Base-by-base conservation (phyloP, 2,113 vertebrate species). In the Corythoichthys haematopterus region DNA sequence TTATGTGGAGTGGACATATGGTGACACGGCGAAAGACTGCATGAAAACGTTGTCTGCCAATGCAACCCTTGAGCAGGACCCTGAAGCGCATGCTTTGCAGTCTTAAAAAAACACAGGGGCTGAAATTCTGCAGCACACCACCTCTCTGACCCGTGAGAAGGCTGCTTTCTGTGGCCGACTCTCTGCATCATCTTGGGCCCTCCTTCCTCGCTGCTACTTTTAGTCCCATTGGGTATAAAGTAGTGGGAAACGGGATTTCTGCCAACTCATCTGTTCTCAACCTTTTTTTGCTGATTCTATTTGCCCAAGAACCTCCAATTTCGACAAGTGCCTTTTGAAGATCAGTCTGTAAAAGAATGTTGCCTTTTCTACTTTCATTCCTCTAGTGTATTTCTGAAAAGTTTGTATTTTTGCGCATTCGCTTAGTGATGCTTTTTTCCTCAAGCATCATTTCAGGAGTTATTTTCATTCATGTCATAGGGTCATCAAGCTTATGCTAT, bases 251-350 rank as follows among this genome's bases (percentile, higher is more conserved):
- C n/a, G 62, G 66, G 77, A 80, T 72, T 84, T 68, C 5, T 57
- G 73, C 81, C 87, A 81, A 76, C 68, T 84, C 80, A 88, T 85
- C 81, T 89, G 87, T 79, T 84, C 75, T 69, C 80, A 60, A 71
- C 35, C 74, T 82, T 50, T 65, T 78, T 79, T 70, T 79, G 80
- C 80, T 78, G 79, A 85, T 76, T 84, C 67, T 72, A 52, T 67
- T 76, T 75, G 78, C 80, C 76, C 69, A 13, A 55, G 69, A 68
- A 76, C 83, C 80, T 75, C 68, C 72, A 55, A 71, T 72, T 80
- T 53, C 59, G 65, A 45, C 77, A 82, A 72, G 77, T 80, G 77
- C 75, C 65, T 82, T 72, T 75, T 77, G 72, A 81, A 78, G 74
- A 80, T 75, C 70, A 69, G 28, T 65, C 68, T 62, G 35, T 80